A percentile compares a stretch with the other conserved stretches of the same genome.
Evolutionary conservation across 2,797 vertebrate species (phyloP).

Genomic region (Pseudochaenichthys georgianus): DNA sequence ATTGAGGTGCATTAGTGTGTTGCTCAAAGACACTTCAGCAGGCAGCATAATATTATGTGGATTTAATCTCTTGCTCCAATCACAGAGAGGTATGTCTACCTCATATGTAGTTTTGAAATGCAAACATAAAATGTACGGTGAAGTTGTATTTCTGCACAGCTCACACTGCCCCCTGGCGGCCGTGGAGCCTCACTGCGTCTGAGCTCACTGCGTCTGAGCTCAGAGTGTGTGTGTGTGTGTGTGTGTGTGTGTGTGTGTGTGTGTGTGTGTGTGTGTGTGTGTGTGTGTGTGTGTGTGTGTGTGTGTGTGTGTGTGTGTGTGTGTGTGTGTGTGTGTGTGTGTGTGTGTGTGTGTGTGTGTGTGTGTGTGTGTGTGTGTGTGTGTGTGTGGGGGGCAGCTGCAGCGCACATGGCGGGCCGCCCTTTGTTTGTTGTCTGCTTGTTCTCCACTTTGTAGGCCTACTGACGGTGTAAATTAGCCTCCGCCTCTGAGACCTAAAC

Average conservation of each 20-base stretch:
- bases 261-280: neutral
- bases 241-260: neutral
- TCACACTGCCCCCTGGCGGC: conserved; percentile 77
- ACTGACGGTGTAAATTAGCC: conserved; percentile 31
- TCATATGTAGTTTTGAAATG: too few relatives aligned
- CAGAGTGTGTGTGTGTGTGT: neutral
- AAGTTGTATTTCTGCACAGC: too few relatives aligned
- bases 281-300: neutral
- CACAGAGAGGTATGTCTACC: neutral
- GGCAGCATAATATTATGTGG: neutral
- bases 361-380: neutral
- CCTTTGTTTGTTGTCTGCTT: conserved; percentile 76
- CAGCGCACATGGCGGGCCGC: conserved; percentile 76
- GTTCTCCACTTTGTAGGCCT: conserved; percentile 46
- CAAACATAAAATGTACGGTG: neutral
- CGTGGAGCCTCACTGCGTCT: conserved; percentile 8
- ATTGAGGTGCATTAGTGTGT: too few relatives aligned
- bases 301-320: neutral
- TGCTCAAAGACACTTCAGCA: conserved; percentile 1
- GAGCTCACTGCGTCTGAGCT: conserved; percentile 20
- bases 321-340: neutral
- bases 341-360: too few relatives aligned
- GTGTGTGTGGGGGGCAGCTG: conserved; percentile 67
- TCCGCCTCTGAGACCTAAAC: conserved; percentile 27
- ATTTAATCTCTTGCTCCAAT: neutral